phyloP scores from a whole-genome alignment of 2,797 vertebrate species.

The Aplochiton taeniatus region DNA sequence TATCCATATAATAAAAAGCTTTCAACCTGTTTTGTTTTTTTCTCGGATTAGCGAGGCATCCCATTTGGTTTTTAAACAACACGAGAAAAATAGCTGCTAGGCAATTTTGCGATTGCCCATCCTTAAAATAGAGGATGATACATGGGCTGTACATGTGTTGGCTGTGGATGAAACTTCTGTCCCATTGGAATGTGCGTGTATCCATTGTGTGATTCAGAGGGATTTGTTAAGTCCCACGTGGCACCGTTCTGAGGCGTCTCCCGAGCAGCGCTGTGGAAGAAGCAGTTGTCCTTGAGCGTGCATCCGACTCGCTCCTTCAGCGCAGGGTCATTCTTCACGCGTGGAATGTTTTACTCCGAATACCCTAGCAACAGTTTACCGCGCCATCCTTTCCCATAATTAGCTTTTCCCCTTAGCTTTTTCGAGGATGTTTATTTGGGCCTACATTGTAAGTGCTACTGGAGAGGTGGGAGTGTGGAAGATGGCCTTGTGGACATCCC shows the following conservation, averaged over 20 bases:
- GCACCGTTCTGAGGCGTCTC: conserved; percentile 13
- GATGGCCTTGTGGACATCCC: conserved; percentile 51
- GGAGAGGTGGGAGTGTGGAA: conserved; percentile 38
- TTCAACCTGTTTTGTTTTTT: conserved; percentile 60
- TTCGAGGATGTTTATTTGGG: conserved; percentile 37
- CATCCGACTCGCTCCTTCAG: conserved; percentile 43
- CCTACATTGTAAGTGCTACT: not conserved
- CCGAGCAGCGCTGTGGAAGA: conserved; percentile 42
- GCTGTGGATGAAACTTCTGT: too few species aligned
- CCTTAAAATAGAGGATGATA: too few species aligned
- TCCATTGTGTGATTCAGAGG: too few species aligned
- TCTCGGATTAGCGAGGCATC: conserved; percentile 59
- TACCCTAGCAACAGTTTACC: conserved; percentile 45
- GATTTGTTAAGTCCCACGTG: too few species aligned
- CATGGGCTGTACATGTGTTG: too few species aligned
- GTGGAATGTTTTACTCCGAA: conserved; percentile 41
- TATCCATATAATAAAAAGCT: conserved; percentile 56
- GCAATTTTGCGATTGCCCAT: too few species aligned
- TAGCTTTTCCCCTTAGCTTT: conserved; percentile 30
- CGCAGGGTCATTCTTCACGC: conserved; percentile 34
- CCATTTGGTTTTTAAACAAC: conserved; percentile 32
- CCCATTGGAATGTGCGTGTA: too few species aligned
- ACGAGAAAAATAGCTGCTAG: conserved; percentile 20
- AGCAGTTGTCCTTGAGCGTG: conserved; percentile 65
- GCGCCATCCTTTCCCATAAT: conserved; percentile 14